Evolutionary conservation across 1,140 invertebrate genomes (phyloP), one percentile per base, ranked within the genome.

Genomic region (Pentalonia nigronervosa): DNA sequence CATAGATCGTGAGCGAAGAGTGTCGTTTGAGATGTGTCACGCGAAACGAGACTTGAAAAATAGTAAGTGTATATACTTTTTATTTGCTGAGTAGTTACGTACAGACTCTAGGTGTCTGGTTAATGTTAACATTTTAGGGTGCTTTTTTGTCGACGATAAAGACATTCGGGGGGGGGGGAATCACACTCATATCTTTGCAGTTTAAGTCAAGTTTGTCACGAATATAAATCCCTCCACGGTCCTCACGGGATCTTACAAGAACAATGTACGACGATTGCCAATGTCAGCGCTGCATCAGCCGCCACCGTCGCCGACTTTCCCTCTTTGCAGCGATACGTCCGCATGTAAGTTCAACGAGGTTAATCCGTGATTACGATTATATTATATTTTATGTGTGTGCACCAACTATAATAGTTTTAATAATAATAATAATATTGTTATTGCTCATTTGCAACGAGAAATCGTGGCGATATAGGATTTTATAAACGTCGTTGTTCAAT

Each of bases 331-430:
- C 14, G 60, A 76, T n/a, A 30, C 60, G 30, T 76, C n/a, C 60
- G 30, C 8, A 23, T 41, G 9, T 25, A 84, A 45, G 83, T 84
- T 84, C 83, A 41, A 41, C 23, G 36, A 41, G 83, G 83, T 84
- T 84, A 84, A 84, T 45, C 83, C 36, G 36, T 41, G 83, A 84
- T 84, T 84, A 21, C 36, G 41, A 45, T 84, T 84, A 84, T n/a
- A 76, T 76, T 76, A 76, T 76, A 76, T 76, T 76, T 76, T 76
- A 76, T 76, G 60, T 76, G 17, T n/a, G 60, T 76, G 30, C 60
- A 76, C 30, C n/a, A 30, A 17, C 83, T 14, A 30, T 45, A 45
- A 84, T 45, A n/a, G 60, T 34, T 76, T 76, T n/a, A 84, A 36
- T 81, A 81, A 83, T 83, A 81, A 2, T 67, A 56, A 76, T 83